A percentile compares a stretch with the other conserved stretches of the same genome.
Conservation (phyloP, 2,113 vertebrate species). For the Gracilinanus agilis region DNA sequence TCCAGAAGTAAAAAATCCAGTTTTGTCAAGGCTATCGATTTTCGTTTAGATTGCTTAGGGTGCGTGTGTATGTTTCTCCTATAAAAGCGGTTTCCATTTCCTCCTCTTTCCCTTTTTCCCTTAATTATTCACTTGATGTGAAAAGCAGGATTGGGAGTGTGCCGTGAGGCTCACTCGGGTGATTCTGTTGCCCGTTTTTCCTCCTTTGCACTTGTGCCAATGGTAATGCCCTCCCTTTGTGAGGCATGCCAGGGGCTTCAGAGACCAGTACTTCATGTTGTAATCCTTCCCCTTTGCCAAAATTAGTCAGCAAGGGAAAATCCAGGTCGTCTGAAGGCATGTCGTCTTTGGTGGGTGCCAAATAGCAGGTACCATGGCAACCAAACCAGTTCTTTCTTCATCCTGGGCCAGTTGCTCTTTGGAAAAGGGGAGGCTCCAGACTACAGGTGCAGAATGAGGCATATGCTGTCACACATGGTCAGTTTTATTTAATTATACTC, state of each 20-base stretch:
- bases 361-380: neutral
- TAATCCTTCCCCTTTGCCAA: neutral
- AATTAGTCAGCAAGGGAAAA: conserved; percentile 1
- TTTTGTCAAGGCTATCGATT: neutral
- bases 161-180: neutral
- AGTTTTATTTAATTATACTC: neutral
- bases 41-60: neutral
- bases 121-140: neutral
- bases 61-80: neutral
- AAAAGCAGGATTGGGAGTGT: neutral
- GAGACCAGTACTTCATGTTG: neutral
- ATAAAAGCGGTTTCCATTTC: neutral
- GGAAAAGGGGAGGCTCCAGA: neutral
- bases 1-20: neutral
- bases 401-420: neutral
- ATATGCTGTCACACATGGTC: neutral
- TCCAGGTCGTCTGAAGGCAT: neutral
- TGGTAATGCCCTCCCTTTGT: fast-evolving
- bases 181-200: neutral
- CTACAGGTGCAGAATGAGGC: neutral
- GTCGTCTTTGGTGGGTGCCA: neutral
- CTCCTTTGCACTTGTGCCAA: neutral
- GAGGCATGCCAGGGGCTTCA: neutral
- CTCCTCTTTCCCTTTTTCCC: neutral
- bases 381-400: neutral